Percentiles rank a stretch among this genome's conserved stretches.
Conservation (phyloP, 1,140 invertebrate species). For the Heliconius congener region DNA sequence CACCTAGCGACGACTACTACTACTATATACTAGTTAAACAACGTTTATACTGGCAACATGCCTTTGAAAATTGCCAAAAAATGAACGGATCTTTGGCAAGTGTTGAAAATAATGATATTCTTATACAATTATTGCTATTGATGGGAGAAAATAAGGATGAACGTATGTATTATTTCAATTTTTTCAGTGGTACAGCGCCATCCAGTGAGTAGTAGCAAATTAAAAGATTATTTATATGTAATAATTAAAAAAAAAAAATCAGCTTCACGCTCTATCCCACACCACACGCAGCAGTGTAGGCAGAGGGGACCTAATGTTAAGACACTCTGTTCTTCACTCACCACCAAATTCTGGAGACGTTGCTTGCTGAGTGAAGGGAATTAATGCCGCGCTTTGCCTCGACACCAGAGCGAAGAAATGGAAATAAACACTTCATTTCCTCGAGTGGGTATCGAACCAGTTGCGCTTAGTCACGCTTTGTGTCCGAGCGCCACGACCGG, state of each 20-base stretch:
- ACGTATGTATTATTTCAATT: constrained; percentile 51
- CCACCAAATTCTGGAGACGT: too few relatives aligned
- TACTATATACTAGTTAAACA: constrained; percentile 66
- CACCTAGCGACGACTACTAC: constrained; percentile 68
- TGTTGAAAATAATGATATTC: constrained; percentile 57
- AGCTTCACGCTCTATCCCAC: neutral
- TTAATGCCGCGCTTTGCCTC: too few relatives aligned
- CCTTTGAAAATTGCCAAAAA: constrained; percentile 64
- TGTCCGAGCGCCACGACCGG: too few relatives aligned
- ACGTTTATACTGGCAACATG: constrained; percentile 65
- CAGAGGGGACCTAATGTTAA: too few relatives aligned
- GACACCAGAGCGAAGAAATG: too few relatives aligned
- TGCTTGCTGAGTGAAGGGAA: too few relatives aligned
- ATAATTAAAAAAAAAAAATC: too few relatives aligned
- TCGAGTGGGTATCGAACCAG: too few relatives aligned
- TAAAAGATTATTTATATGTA: neutral
- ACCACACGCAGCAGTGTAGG: neutral
- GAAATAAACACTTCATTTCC: too few relatives aligned
- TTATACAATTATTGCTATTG: constrained; percentile 60
- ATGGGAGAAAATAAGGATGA: constrained; percentile 74
- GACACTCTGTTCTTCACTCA: too few relatives aligned
- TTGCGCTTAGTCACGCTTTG: too few relatives aligned
- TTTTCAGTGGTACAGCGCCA: constrained; percentile 21
- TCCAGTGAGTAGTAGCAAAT: constrained; percentile 19
- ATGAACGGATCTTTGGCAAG: constrained; percentile 66